A percentile compares a stretch with the other conserved stretches of the same genome.
Conservation (phyloP, 2,113 vertebrate species). For the Columba livia region DNA sequence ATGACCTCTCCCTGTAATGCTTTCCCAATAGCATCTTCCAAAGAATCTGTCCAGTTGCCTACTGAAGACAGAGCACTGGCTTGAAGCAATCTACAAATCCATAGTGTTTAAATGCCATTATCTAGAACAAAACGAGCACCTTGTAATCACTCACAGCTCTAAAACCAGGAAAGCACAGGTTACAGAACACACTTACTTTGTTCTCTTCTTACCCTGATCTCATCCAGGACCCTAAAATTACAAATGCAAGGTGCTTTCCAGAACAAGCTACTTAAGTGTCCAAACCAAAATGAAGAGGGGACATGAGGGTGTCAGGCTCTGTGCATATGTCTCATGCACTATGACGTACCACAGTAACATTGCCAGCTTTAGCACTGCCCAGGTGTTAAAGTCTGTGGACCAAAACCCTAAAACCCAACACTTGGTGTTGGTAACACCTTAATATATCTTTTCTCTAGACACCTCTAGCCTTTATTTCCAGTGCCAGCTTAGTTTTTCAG, state of each 20-base stretch:
- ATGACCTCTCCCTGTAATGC: not conserved
- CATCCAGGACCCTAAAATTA: not conserved
- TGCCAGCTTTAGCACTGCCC: not conserved
- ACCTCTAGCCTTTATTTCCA: not conserved
- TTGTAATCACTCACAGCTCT: not conserved
- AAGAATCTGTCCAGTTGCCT: not conserved
- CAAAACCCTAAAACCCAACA: not conserved
- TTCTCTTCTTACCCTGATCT: not conserved
- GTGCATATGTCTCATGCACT: fast-evolving
- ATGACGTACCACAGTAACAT: not conserved
- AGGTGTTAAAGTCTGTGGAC: not conserved
- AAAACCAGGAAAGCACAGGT: not conserved
- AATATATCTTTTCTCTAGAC: not conserved
- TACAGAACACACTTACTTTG: not conserved
- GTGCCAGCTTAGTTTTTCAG: not conserved
- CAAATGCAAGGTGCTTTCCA: not conserved
- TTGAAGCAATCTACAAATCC: not conserved
- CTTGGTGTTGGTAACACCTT: not conserved
- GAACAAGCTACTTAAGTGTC: not conserved
- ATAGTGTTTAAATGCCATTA: not conserved
- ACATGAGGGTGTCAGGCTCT: not conserved
- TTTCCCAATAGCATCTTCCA: not conserved
- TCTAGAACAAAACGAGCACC: not conserved
- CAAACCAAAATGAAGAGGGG: not conserved
- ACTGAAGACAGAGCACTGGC: not conserved